Evolutionary conservation across 2,113 vertebrate species (phyloP), one percentile per base, ranked within the genome.

Genomic region (Gymnobelideus leadbeateri): DNA sequence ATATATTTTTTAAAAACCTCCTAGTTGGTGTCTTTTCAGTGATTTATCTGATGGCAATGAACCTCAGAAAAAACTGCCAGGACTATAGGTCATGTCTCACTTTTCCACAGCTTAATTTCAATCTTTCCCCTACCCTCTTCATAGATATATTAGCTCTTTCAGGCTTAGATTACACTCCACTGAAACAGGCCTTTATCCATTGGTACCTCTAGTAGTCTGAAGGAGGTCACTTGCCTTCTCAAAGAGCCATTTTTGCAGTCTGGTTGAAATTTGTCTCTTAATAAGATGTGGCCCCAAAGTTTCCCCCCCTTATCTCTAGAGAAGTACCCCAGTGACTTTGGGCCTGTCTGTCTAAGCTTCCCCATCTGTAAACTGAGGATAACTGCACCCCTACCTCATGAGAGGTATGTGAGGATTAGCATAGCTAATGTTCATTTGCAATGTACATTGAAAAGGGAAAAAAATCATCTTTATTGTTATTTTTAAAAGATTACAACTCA

Each of bases 391-490:
- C 21, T 51, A 51, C n/a, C 43, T 84, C 10, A 92, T 37, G 46
- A 54, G 31, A 10, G 43, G 10, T 92, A 57, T 91, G 23, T 51
- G 51, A 95, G 91, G 93, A 90, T 50, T 55, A 95, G 68, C 25
- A 10, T 93, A 46, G 3, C 25, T 21, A 16, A 55, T 24, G 52
- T 89, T 90, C 9, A 3, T 90, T 47, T 92, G 68, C 57, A 94
- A 24, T 1, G n/a, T 50, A 23, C 51, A 47, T 89, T 25, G 10
- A 26, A 43, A 95, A n/a, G 89, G n/a, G 49, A 89, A 16, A 26
- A 68, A 46, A 50, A 8, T 11, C 9, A 51, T 25, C 92, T 96
- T 53, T 1, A 51, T 91, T 43, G 95, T 97, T 97, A 93, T 94
- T 92, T 93, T 43, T 28, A 57, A 89, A 92, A 26, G 3, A 47